Conservation (phyloP, 2,113 vertebrate genomes). For the Xiphias gladius region DNA sequence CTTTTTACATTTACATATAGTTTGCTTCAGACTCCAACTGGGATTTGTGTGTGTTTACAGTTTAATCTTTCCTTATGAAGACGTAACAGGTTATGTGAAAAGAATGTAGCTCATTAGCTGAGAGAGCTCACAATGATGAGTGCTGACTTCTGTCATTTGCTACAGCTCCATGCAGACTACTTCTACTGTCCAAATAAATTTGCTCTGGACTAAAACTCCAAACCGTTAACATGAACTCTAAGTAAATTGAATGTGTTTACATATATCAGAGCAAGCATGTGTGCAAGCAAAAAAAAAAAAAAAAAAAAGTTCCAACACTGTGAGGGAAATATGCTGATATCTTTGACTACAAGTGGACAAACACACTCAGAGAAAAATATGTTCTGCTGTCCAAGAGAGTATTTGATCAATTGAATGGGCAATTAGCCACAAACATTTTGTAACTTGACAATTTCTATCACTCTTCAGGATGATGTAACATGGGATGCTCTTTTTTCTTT, state of each 20-base stretch:
- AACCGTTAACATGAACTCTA: constrained; percentile 25
- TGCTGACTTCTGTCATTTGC: neutral
- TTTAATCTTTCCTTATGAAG: constrained; percentile 16
- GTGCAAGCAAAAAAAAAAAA: too few species aligned
- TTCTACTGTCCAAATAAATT: constrained; percentile 20
- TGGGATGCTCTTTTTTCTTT: neutral
- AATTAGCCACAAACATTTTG: neutral
- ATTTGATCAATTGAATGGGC: constrained; percentile 46
- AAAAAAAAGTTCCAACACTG: neutral
- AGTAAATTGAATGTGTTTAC: constrained; percentile 8
- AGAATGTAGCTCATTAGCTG: constrained; percentile 10
- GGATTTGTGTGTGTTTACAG: neutral
- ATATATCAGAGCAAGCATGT: neutral
- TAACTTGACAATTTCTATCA: neutral
- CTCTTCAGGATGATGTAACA: neutral
- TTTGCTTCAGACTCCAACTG: neutral
- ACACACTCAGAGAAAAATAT: constrained; percentile 2
- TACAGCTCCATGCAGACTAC: neutral
- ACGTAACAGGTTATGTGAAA: neutral
- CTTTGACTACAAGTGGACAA: constrained; percentile 20
- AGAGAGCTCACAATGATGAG: neutral
- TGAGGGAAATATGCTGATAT: neutral
- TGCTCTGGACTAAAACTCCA: neutral
- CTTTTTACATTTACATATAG: constrained; percentile 52
- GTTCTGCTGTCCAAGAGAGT: neutral